Percentiles rank a stretch among this genome's conserved stretches.
phyloP scores from a whole-genome alignment of 2,113 vertebrate genomes.

The Erythrolamprus reginae region DNA sequence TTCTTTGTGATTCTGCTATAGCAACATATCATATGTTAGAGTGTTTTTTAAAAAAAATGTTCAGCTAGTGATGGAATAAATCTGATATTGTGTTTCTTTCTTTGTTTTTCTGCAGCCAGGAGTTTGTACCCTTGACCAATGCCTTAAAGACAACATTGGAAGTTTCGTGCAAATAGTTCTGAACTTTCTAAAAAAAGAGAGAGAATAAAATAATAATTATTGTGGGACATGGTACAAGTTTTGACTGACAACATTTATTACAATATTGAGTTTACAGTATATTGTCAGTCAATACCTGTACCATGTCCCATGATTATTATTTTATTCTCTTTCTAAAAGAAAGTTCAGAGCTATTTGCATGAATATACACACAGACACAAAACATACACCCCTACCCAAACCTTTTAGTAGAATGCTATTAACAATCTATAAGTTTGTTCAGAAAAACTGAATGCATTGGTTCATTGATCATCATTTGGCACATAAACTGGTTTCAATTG shows the following conservation, averaged over 20 bases:
- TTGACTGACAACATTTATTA: not conserved
- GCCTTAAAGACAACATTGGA: not conserved
- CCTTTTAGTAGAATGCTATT: not conserved
- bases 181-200: not conserved
- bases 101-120: not conserved
- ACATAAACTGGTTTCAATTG: not conserved
- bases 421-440: not conserved
- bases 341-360: not conserved
- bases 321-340: not conserved
- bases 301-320: not conserved
- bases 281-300: not conserved
- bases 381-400: not conserved
- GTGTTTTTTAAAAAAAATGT: not conserved
- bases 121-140: not conserved
- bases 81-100: not conserved
- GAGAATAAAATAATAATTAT: not conserved
- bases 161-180: not conserved
- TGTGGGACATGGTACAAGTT: not conserved
- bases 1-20: not conserved
- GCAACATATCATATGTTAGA: not conserved
- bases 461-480: not conserved
- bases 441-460: not conserved
- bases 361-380: not conserved
- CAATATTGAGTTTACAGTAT: not conserved
- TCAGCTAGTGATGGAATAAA: not conserved